Conservation (phyloP, 1,140 invertebrate genomes). For the Habropoda laboriosa region DNA sequence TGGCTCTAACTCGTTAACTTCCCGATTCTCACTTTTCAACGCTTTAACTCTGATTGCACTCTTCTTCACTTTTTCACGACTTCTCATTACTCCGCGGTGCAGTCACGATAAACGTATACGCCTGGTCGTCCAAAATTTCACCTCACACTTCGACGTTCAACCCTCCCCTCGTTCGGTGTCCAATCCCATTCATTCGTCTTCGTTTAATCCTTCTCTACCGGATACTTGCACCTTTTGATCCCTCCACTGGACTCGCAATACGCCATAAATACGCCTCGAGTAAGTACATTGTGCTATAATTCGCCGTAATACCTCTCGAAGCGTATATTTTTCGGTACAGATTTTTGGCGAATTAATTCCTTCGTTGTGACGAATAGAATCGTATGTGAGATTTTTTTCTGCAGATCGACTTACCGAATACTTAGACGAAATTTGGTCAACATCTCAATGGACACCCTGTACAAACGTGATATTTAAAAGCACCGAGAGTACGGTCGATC, state of each 20-base stretch:
- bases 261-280: not conserved
- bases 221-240: not conserved
- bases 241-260: not conserved
- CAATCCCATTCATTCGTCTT: not conserved
- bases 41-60: slow-evolving; percentile 6
- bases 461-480: too few species aligned
- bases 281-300: not conserved
- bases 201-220: not conserved
- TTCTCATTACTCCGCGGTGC: not conserved
- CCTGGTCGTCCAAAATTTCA: not conserved
- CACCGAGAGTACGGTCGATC: too few species aligned
- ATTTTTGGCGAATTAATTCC: too few species aligned
- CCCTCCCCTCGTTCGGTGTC: not conserved
- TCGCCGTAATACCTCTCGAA: too few species aligned
- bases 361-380: too few species aligned
- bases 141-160: not conserved
- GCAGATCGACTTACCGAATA: too few species aligned
- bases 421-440: too few species aligned
- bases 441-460: too few species aligned
- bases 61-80: not conserved
- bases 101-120: not conserved
- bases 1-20: not conserved
- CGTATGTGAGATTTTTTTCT: too few species aligned
- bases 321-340: too few species aligned
- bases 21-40: not conserved